phyloP scores from a whole-genome alignment of 2,113 vertebrate genomes.

The Mastomys natalensis region DNA sequence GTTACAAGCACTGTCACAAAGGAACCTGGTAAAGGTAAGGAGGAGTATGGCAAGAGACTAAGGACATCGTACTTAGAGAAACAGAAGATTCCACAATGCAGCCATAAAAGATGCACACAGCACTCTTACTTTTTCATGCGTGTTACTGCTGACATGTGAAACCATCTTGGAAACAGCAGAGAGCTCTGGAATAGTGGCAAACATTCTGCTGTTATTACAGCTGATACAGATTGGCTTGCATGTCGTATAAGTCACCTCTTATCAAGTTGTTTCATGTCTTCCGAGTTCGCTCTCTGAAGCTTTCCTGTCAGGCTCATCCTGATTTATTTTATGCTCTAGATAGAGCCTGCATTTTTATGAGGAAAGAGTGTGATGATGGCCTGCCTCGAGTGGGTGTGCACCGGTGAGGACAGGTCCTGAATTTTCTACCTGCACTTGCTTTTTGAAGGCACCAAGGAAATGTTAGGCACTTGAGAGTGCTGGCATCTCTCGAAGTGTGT shows the following conservation, averaged over 20 bases:
- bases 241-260: not conserved
- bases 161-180: not conserved
- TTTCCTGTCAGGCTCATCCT: not conserved
- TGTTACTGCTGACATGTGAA: not conserved
- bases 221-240: not conserved
- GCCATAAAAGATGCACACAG: not conserved
- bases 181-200: not conserved
- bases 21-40: not conserved
- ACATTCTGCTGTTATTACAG: not conserved
- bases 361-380: not conserved
- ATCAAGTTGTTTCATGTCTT: not conserved
- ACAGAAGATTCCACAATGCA: not conserved
- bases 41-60: not conserved
- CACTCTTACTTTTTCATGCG: not conserved
- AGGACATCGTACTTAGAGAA: not conserved
- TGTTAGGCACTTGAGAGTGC: slow-evolving; percentile 21
- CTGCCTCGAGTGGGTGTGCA: not conserved
- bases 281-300: not conserved
- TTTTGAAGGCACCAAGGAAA: slow-evolving; percentile 10
- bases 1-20: not conserved
- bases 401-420: not conserved
- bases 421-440: not conserved
- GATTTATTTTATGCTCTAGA: slow-evolving; percentile 45
- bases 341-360: not conserved
- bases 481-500: not conserved